Percentiles rank a stretch among this genome's conserved stretches.
Conservation (phyloP, 2,113 vertebrate genomes). For the Platysteira castanea region DNA sequence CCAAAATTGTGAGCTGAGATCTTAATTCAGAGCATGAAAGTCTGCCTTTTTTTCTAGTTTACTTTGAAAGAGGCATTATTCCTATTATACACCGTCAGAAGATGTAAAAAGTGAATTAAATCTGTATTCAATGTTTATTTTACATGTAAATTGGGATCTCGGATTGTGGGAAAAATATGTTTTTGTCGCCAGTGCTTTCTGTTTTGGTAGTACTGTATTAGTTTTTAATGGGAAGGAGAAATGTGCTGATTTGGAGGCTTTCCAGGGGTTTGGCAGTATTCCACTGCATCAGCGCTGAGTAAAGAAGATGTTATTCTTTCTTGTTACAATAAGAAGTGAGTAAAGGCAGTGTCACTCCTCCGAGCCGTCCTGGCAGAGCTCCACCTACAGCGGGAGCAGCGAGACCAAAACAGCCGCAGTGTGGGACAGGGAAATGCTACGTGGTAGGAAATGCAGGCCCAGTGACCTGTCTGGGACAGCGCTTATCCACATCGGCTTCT, state of each 20-base stretch:
- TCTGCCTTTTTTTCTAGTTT: constrained; percentile 61
- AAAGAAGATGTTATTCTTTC: constrained; percentile 42
- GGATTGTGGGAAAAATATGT: constrained; percentile 56
- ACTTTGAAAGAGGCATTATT: constrained; percentile 65
- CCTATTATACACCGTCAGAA: constrained; percentile 55
- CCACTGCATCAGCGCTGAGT: constrained; percentile 50
- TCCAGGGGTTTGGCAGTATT: constrained; percentile 73
- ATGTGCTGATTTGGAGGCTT: constrained; percentile 69
- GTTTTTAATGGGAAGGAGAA: constrained; percentile 69
- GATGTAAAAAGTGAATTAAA: constrained; percentile 61
- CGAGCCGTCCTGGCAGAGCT: background rate
- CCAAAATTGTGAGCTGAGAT: constrained; percentile 75
- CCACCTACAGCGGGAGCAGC: background rate
- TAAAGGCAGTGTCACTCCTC: constrained; percentile 37
- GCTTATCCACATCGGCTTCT: background rate
- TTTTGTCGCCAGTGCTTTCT: constrained; percentile 62
- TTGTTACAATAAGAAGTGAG: constrained; percentile 12
- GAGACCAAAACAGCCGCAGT: background rate
- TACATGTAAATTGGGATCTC: constrained; percentile 65
- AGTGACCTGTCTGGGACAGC: background rate
- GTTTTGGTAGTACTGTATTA: constrained; percentile 60
- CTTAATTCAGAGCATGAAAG: constrained; percentile 69
- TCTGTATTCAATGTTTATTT: constrained; percentile 66
- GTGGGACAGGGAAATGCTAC: background rate
- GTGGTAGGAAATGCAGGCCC: background rate